These are phyloP conservation scores for Nothocercus nigrocapillus DNA, from an alignment of 2,113 vertebrate genomes.

Conservation along the genomic window DNA sequence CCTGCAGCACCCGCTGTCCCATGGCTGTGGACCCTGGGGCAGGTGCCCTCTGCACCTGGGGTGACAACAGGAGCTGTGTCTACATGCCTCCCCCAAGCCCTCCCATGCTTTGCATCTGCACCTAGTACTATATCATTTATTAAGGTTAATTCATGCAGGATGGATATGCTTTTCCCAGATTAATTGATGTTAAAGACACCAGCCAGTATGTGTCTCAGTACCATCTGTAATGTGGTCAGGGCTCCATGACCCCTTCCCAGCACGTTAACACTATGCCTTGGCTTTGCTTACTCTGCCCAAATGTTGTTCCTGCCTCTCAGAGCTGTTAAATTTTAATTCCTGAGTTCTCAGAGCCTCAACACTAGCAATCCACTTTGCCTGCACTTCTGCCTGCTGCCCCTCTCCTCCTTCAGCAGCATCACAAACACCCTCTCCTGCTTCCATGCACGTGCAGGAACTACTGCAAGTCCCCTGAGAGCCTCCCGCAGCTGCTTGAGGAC, in stretches of 20 bases:
- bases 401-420: neutral
- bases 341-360: neutral
- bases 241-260: neutral
- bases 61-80: neutral
- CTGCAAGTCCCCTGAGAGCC: neutral
- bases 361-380: neutral
- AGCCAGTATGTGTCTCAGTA: neutral
- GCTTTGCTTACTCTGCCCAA: neutral
- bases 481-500: too few relatives aligned
- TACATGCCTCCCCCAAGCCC: neutral
- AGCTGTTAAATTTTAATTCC: neutral
- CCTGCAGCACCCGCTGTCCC: accelerated
- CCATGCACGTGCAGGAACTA: neutral
- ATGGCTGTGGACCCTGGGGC: accelerated
- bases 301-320: neutral
- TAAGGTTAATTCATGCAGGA: conserved; percentile 30
- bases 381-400: neutral
- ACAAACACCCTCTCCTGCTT: accelerated
- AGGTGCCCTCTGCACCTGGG: neutral
- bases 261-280: neutral
- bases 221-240: accelerated
- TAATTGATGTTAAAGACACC: neutral
- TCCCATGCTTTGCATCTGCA: neutral
- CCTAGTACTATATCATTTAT: neutral
- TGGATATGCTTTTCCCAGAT: neutral